phyloP scores from a whole-genome alignment of 2,797 vertebrate genomes.

The Carduelis carduelis region DNA sequence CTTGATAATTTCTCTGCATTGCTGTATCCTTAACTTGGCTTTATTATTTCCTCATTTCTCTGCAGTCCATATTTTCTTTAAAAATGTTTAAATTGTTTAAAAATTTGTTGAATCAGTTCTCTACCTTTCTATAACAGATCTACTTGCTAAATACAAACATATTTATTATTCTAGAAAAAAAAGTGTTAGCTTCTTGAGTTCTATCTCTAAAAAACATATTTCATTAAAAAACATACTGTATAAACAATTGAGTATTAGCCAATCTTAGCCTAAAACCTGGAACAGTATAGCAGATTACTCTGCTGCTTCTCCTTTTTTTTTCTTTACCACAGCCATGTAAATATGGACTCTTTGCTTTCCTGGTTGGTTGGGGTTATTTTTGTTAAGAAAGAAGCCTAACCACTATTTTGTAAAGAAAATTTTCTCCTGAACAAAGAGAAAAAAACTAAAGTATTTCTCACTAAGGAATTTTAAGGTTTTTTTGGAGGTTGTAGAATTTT shows the following conservation, averaged over 20 bases:
- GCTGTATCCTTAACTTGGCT: neutral
- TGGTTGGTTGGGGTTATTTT: accelerated
- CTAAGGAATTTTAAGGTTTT: neutral
- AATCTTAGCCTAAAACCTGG: neutral
- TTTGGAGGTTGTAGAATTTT: neutral
- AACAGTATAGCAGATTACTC: neutral
- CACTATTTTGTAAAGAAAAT: neutral
- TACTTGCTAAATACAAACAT: neutral
- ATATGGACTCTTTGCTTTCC: neutral
- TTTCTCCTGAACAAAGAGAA: neutral
- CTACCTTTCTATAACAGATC: neutral
- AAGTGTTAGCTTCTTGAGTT: neutral
- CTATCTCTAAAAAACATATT: neutral
- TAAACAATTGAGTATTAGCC: neutral
- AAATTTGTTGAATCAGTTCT: neutral
- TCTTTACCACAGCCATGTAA: neutral
- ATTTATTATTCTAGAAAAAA: neutral
- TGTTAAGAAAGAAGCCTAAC: accelerated
- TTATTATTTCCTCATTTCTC: neutral
- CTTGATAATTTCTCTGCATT: neutral
- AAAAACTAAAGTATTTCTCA: neutral
- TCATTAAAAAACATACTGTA: neutral
- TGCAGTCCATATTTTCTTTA: neutral
- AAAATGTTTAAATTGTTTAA: neutral
- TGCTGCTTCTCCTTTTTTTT: neutral